Evolutionary conservation across 2,797 vertebrate species (phyloP).

Genomic region (Manis pentadactyla): DNA sequence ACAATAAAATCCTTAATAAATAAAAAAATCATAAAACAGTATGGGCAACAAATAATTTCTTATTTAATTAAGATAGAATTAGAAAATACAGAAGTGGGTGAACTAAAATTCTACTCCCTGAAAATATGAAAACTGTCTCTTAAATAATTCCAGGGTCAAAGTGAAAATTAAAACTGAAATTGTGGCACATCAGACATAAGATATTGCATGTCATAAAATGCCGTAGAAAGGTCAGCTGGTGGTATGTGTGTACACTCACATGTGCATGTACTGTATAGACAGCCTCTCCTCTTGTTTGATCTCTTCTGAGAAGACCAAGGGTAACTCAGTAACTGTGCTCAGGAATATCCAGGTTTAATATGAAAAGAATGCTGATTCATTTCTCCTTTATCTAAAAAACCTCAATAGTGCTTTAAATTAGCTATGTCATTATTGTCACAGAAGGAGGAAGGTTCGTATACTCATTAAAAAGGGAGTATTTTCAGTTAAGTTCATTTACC

Average conservation of each 20-base stretch:
- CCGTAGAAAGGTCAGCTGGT: not conserved
- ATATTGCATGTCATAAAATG: too few relatives aligned
- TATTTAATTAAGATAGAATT: not conserved
- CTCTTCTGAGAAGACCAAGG: not conserved
- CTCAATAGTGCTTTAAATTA: constrained; percentile 24
- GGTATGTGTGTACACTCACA: not conserved
- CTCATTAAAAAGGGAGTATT: not conserved
- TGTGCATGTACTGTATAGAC: rapidly evolving
- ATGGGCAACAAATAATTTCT: not conserved
- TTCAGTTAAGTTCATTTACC: not conserved
- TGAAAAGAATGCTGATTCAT: constrained; percentile 22
- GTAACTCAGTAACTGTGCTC: not conserved
- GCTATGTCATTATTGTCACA: not conserved
- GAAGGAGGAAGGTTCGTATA: not conserved
- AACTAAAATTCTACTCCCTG: not conserved
- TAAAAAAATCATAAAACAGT: not conserved
- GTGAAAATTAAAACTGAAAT: constrained; percentile 9
- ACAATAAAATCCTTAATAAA: not conserved
- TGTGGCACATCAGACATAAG: not conserved
- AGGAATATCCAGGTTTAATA: not conserved
- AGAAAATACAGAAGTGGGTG: not conserved
- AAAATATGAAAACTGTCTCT: not conserved
- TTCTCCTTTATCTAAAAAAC: constrained; percentile 41
- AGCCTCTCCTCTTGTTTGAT: not conserved
- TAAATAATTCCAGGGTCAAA: constrained; percentile 12